A percentile compares a stretch with the other conserved stretches of the same genome.
Evolutionary conservation across 2,113 vertebrate genomes (phyloP).

Genomic region (Ptychochromis oligacanthus): DNA sequence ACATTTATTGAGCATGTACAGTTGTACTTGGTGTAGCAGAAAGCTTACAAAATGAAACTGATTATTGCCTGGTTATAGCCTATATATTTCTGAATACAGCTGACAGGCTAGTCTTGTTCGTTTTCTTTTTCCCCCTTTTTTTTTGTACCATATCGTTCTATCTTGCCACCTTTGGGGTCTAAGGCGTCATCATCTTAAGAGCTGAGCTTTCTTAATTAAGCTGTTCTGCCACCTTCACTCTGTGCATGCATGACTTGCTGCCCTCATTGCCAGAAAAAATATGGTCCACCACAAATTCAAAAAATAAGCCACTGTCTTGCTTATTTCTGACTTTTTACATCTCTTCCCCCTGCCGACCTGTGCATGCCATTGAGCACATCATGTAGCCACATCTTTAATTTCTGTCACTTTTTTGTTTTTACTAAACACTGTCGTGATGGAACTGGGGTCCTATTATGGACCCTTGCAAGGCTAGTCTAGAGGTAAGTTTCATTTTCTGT

Average conservation of each 20-base stretch:
- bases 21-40: neutral
- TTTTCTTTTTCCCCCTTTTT: no score
- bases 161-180: neutral
- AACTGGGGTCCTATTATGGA: conserved; percentile 75
- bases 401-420: conserved; percentile 76
- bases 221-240: neutral
- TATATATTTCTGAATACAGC: neutral
- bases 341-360: neutral
- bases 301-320: neutral
- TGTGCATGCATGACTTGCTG: conserved; percentile 30
- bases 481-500: conserved; percentile 76
- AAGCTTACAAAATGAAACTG: neutral
- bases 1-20: neutral
- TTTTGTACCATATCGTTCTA: neutral
- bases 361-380: conserved; percentile 49
- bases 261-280: neutral
- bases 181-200: neutral
- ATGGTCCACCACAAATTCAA: neutral
- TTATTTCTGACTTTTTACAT: neutral
- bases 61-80: neutral
- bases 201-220: neutral
- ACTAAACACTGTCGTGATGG: conserved; percentile 77
- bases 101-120: neutral
- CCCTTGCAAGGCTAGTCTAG: conserved; percentile 70
- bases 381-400: conserved; percentile 60